Percentiles rank a stretch among this genome's conserved stretches.
phyloP scores from a whole-genome alignment of 2,888 invertebrate genomes.

The Phortica magna region DNA sequence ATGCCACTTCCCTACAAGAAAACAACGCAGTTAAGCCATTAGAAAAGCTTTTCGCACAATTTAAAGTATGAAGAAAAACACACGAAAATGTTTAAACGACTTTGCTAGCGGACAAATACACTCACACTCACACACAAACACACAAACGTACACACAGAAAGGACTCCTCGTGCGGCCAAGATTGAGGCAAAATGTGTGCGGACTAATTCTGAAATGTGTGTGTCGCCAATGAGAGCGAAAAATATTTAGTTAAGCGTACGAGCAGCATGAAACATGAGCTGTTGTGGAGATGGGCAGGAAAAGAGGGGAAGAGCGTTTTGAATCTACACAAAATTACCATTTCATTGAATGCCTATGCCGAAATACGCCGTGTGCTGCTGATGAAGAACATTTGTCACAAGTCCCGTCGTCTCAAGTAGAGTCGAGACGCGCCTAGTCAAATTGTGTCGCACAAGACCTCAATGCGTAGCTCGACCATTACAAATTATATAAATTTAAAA shows the following conservation, averaged over 20 bases:
- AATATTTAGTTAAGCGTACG: too few relatives aligned
- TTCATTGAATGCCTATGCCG: conserved; percentile 54
- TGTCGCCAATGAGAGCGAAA: too few relatives aligned
- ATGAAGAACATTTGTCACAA: conserved; percentile 8
- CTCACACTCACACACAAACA: too few relatives aligned
- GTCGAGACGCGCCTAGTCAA: background rate
- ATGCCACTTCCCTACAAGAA: background rate
- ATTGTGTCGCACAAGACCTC: background rate
- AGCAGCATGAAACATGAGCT: too few relatives aligned
- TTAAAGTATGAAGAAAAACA: background rate
- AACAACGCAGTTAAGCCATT: background rate
- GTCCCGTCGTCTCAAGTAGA: background rate
- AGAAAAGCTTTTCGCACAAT: conserved; percentile 9
- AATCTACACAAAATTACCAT: conserved; percentile 53
- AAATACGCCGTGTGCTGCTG: background rate
- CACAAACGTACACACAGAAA: too few relatives aligned
- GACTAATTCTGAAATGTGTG: too few relatives aligned
- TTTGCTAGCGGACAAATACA: background rate
- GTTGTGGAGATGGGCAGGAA: too few relatives aligned
- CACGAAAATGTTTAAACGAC: background rate
- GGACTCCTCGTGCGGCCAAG: too few relatives aligned
- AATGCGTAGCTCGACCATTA: background rate
- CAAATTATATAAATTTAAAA: conserved; percentile 25
- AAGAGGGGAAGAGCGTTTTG: background rate
- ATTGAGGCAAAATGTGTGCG: too few relatives aligned